phyloP scores from a whole-genome alignment of 2,888 invertebrate genomes.

The Drosophila affinis region DNA sequence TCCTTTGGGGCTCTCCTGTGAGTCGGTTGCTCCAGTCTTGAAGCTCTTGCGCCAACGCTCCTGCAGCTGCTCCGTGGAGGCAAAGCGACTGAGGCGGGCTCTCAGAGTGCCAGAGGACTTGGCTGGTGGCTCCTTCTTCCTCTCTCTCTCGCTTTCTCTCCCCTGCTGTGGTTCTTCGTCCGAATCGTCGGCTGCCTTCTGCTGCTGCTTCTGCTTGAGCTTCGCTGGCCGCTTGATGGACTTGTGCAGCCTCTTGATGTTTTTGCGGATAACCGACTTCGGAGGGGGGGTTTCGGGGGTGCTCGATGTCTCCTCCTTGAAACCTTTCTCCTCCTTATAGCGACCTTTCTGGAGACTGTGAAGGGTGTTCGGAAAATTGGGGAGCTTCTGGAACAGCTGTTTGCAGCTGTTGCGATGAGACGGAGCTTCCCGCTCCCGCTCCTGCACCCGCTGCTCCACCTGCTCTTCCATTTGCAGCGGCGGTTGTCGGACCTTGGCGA shows the following conservation, averaged over 20 bases:
- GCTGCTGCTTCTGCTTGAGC: constrained; percentile 1
- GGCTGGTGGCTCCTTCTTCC: constrained; percentile 1
- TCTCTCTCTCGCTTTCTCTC: constrained; percentile 13
- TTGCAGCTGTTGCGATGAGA: constrained; percentile 36
- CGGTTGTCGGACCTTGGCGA: constrained; percentile 66
- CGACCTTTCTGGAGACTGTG: constrained; percentile 21
- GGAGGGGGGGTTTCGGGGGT: background rate
- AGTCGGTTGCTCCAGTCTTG: constrained; percentile 33
- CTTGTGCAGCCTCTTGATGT: constrained; percentile 75
- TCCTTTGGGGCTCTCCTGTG: background rate
- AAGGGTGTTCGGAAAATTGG: constrained; percentile 48
- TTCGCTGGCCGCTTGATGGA: constrained; percentile 68
- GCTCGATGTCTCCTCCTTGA: background rate
- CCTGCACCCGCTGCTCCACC: constrained; percentile 27
- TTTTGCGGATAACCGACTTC: constrained; percentile 61
- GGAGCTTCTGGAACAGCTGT: constrained; percentile 47
- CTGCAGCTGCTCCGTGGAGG: constrained; percentile 71
- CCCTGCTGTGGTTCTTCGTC: constrained; percentile 45
- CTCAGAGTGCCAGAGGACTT: constrained; percentile 47
- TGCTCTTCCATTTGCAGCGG: constrained; percentile 55
- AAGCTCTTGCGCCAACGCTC: constrained; percentile 78
- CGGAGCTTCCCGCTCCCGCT: background rate
- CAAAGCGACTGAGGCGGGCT: constrained; percentile 71
- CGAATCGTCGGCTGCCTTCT: constrained; percentile 30
- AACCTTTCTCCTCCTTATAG: constrained; percentile 7